These are phyloP conservation scores for Dorcus parallelipipedus DNA, from an alignment of 2,888 invertebrate genomes.

Conservation along the genomic window DNA sequence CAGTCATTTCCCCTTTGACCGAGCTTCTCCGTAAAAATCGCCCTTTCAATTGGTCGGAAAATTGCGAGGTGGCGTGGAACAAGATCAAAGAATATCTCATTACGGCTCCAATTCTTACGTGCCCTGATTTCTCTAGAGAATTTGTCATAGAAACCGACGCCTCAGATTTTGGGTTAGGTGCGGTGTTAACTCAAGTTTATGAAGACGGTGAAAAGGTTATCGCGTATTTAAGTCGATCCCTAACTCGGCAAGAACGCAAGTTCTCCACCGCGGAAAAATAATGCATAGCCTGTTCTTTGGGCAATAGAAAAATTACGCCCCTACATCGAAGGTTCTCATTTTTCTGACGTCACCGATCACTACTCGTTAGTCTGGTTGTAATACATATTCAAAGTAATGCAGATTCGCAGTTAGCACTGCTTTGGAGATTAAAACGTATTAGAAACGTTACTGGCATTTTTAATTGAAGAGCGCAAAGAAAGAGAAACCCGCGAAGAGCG, in stretches of 20 bases:
- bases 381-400: too few relatives aligned
- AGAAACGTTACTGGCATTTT: too few relatives aligned
- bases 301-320: constrained; percentile 21
- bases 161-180: constrained; percentile 8
- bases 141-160: constrained; percentile 23
- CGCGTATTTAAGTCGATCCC: constrained; percentile 19
- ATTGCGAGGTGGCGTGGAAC: constrained; percentile 15
- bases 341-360: not conserved
- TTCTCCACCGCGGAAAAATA: constrained; percentile 21
- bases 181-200: constrained; percentile 20
- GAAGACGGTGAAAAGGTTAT: constrained; percentile 25
- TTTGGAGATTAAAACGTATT: too few relatives aligned
- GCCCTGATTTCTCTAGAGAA: constrained; percentile 23
- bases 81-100: too few relatives aligned
- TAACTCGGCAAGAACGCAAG: constrained; percentile 17
- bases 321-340: constrained; percentile 2
- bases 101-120: too few relatives aligned
- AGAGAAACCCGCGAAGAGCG: too few relatives aligned
- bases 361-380: not conserved
- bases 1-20: not conserved
- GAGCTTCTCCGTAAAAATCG: constrained; percentile 14
- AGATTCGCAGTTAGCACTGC: too few relatives aligned
- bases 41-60: constrained; percentile 21
- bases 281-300: constrained; percentile 23
- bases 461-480: too few relatives aligned